Evolutionary conservation across 2,113 vertebrate species (phyloP).

Genomic region (Platichthys flesus): DNA sequence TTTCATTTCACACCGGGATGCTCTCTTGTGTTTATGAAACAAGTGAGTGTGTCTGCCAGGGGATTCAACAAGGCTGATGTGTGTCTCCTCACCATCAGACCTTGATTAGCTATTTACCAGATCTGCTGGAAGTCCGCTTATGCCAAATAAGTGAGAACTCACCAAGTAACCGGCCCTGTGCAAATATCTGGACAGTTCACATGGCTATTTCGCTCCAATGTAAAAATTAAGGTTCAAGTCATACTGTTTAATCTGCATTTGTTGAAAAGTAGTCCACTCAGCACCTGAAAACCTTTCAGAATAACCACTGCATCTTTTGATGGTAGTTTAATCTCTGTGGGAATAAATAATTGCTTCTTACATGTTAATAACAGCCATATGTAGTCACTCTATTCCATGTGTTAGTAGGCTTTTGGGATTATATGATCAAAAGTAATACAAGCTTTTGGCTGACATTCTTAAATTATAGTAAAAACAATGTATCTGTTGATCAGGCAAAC

Average conservation of each 20-base stretch:
- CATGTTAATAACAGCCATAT: too few species aligned
- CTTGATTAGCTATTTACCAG: slow-evolving; percentile 58
- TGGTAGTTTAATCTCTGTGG: too few species aligned
- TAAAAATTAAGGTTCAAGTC: not conserved
- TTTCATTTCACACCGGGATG: slow-evolving; percentile 80
- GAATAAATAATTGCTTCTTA: too few species aligned
- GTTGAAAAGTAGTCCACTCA: too few species aligned
- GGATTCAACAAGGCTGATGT: slow-evolving; percentile 64
- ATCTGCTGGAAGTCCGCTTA: slow-evolving; percentile 35
- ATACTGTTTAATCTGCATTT: not conserved
- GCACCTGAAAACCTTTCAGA: too few species aligned
- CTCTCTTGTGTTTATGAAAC: slow-evolving; percentile 71
- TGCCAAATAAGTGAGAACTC: slow-evolving; percentile 19
- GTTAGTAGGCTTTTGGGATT: not conserved
- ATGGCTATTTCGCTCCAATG: not conserved
- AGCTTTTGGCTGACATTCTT: not conserved
- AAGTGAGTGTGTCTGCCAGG: slow-evolving; percentile 59
- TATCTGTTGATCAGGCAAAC: slow-evolving; percentile 1
- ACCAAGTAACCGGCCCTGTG: not conserved
- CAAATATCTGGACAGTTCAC: not conserved
- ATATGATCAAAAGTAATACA: not conserved
- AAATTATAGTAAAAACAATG: not conserved
- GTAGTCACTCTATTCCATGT: too few species aligned
- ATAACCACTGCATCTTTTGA: not conserved
- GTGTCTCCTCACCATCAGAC: slow-evolving; percentile 54